Evolutionary conservation across 2,888 invertebrate species (phyloP), one percentile per base, ranked within the genome.

Genomic region (Tricholauxania praeusta): DNA sequence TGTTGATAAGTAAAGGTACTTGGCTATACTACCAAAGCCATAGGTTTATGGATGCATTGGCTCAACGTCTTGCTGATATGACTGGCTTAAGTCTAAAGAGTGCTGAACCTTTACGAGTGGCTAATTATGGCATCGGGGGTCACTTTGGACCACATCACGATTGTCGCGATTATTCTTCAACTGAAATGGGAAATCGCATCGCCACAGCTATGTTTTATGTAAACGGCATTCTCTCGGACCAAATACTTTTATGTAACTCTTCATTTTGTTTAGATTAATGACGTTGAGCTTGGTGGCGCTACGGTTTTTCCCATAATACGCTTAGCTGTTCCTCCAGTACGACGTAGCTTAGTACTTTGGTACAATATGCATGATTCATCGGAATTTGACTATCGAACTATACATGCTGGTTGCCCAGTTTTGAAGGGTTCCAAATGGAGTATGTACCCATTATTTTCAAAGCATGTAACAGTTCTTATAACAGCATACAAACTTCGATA

Each of bases 371-470:
- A 94, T 85, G 91, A 93, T 5, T 96, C 93, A 76, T 96, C 97
- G 1, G 95, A 96, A 79, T 96, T 96, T 0, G 95, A 98, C 88
- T 90, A 91, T 79, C 90, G 92, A 77, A 98, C 97, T 0, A 88
- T 95, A 74, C 98, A 98, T 88, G 97, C 97, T 4, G 97, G 97
- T 67, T 98, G 98, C 87, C 98, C 98, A 0, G 97, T 98, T 49
- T 90, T 98, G 28, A 92, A 95, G 12, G 98, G 98, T 55, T 94
- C 94, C 47, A 98, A 98, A 89, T 98, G 97, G 97, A 97, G 96
- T 95, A 88, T 85, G 89, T 82, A 22, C 4, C 22, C 12, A 5
- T 12, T 17, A 69, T 48, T 5, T 59, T 39, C 12, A 6, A 51
- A 14, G 39, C 10, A 39, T 39, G 39, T 10, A 39, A 39, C 10